These are phyloP conservation scores for Geopemphigus sp. DNA, from an alignment of 1,140 invertebrate species.

Conservation along the genomic window DNA sequence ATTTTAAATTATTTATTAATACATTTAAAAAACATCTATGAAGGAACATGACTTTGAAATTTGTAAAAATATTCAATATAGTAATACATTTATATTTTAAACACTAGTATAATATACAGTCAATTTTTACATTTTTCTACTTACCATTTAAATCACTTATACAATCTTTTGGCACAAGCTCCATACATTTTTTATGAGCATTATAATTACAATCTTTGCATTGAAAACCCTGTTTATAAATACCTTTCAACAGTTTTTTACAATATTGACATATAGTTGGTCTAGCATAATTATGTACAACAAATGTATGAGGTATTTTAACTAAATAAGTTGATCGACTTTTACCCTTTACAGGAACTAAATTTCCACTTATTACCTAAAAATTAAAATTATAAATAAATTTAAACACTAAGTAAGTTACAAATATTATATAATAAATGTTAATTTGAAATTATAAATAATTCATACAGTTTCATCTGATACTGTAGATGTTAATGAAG, in stretches of 20 bases:
- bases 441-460: not conserved
- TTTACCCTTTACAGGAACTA: conserved; percentile 15
- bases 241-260: conserved; percentile 89
- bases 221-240: conserved; percentile 95
- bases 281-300: conserved; percentile 88
- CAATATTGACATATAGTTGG: conserved; percentile 95
- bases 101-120: no score
- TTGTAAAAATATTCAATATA: no score
- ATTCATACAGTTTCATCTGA: conserved; percentile 56
- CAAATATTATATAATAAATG: not conserved
- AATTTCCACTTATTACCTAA: conserved; percentile 37
- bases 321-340: conserved; percentile 54
- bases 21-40: no score
- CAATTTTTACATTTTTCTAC: no score
- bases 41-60: no score
- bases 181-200: conserved; percentile 94
- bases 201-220: conserved; percentile 99
- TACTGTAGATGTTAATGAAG: conserved; percentile 57
- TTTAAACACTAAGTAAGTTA: not conserved
- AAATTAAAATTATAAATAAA: not conserved
- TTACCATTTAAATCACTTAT: conserved; percentile 64
- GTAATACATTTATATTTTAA: no score
- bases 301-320: conserved; percentile 88
- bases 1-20: no score
- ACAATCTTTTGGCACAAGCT: conserved; percentile 93